phyloP scores from a whole-genome alignment of 2,797 vertebrate species.

The Peromyscus melanophrys region DNA sequence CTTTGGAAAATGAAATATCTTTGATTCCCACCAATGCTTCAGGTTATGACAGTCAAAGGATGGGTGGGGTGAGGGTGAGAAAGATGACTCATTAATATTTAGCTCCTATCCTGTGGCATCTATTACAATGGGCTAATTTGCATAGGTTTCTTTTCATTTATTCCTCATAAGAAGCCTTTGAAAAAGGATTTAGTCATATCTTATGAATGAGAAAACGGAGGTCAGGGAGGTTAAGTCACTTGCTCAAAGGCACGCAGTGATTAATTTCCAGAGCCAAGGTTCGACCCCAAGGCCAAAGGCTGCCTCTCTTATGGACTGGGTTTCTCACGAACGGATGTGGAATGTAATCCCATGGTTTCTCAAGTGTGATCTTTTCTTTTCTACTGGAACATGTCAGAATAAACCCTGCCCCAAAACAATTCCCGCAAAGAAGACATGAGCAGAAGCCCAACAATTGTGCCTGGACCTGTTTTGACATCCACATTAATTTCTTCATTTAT shows the following conservation, averaged over 20 bases:
- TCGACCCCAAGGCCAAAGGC: not conserved
- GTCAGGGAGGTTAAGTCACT: conserved; percentile 43
- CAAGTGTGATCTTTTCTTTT: not conserved
- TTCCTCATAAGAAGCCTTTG: conserved; percentile 12
- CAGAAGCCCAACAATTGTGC: not conserved
- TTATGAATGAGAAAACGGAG: conserved; percentile 37
- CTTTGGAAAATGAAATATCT: conserved; percentile 27
- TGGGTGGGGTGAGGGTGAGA: not conserved
- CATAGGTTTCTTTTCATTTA: conserved; percentile 5
- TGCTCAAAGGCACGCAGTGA: not conserved
- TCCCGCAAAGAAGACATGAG: too few species aligned
- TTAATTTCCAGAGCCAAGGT: conserved; percentile 6
- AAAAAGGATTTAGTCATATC: not conserved
- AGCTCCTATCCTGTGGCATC: conserved; percentile 12
- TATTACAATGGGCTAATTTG: conserved; percentile 43
- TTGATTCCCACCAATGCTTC: conserved; percentile 33
- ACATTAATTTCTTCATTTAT: conserved; percentile 22
- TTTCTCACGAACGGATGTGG: not conserved
- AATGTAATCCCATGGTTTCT: not conserved
- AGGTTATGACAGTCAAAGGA: not conserved
- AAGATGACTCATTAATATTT: conserved; percentile 44
- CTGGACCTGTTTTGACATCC: not conserved
- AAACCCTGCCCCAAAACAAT: not conserved
- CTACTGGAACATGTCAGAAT: not conserved
- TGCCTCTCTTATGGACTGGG: not conserved